These are phyloP conservation scores for Pterostichus madidus DNA, from an alignment of 2,888 invertebrate species.

Conservation along the genomic window DNA sequence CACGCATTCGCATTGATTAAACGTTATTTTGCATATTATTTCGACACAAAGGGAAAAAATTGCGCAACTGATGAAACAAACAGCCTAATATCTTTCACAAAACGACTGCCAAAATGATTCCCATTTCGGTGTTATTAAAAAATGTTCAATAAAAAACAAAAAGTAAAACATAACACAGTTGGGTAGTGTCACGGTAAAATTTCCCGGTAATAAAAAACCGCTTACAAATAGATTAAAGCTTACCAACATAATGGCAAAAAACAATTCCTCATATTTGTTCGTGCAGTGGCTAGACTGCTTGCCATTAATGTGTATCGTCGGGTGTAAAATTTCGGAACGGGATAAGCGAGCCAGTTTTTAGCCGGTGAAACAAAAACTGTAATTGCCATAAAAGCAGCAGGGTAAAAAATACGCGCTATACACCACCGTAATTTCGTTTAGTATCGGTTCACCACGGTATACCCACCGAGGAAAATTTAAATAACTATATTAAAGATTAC, in stretches of 20 bases:
- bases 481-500: slow-evolving; percentile 21
- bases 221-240: slow-evolving; percentile 54
- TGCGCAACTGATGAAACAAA: too few species aligned
- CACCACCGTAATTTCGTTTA: not conserved
- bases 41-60: too few species aligned
- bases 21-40: too few species aligned
- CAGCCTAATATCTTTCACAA: too few species aligned
- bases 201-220: slow-evolving; percentile 35
- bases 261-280: slow-evolving; percentile 50
- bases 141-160: slow-evolving; percentile 4
- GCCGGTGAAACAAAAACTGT: slow-evolving; percentile 36
- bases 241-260: slow-evolving; percentile 50
- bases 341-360: slow-evolving; percentile 38
- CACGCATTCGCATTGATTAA: too few species aligned
- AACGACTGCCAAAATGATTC: not conserved
- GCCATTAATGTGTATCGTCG: slow-evolving; percentile 47
- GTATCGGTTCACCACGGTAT: not conserved
- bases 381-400: slow-evolving; percentile 44
- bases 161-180: slow-evolving; percentile 14
- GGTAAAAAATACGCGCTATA: slow-evolving; percentile 22
- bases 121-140: not conserved
- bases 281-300: slow-evolving; percentile 10
- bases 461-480: slow-evolving; percentile 17
- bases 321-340: slow-evolving; percentile 48
- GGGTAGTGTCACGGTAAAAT: slow-evolving; percentile 20